phyloP scores from a whole-genome alignment of 2,113 vertebrate species.

The Platanista minor region DNA sequence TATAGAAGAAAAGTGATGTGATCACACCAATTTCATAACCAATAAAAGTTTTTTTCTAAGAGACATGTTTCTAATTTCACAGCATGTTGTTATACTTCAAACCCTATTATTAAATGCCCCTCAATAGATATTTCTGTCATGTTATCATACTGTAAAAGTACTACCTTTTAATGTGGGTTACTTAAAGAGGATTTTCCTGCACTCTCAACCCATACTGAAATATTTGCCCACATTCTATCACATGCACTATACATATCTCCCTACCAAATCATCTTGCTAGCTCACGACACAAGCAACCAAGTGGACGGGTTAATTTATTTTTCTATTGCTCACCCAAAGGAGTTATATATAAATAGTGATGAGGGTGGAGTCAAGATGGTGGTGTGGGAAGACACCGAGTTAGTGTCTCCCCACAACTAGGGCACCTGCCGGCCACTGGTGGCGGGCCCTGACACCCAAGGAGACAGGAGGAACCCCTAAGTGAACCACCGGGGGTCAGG shows the following conservation, averaged over 20 bases:
- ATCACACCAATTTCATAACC: neutral
- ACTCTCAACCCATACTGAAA: neutral
- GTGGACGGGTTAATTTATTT: neutral
- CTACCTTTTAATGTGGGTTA: neutral
- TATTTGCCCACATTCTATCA: neutral
- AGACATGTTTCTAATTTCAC: neutral
- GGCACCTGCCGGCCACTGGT: too few species aligned
- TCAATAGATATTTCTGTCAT: neutral
- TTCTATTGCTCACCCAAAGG: neutral
- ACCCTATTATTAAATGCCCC: neutral
- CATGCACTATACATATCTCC: neutral
- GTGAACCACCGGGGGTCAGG: too few species aligned
- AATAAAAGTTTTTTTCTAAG: neutral
- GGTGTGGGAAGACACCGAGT: too few species aligned
- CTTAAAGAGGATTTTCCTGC: neutral
- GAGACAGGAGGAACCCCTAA: too few species aligned
- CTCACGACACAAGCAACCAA: neutral
- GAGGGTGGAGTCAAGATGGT: too few species aligned
- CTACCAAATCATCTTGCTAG: neutral
- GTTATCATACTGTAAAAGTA: neutral
- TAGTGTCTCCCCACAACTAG: too few species aligned
- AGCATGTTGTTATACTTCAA: neutral
- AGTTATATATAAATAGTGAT: neutral
- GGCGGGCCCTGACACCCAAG: too few species aligned
- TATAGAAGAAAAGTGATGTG: neutral